Conservation (phyloP, 2,888 invertebrate genomes). For the Sturmia bella region DNA sequence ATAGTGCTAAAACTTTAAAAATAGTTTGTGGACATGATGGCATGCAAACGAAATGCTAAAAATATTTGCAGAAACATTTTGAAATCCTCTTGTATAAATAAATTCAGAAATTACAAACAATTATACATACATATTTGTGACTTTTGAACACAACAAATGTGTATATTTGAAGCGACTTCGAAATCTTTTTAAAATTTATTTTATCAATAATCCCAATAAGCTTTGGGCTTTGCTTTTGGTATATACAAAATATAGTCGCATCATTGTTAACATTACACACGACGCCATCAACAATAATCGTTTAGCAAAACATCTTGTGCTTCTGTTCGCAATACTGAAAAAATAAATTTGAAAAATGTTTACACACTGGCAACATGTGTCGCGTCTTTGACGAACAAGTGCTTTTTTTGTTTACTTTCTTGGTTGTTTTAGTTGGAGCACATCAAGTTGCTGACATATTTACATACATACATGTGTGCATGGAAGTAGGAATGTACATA, state of each 20-base stretch:
- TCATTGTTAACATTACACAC: background rate
- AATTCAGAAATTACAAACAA: too few species aligned
- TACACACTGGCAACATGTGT: slow-evolving; percentile 53
- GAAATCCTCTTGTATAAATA: background rate
- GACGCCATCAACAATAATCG: background rate
- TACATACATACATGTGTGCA: background rate
- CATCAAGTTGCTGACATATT: background rate
- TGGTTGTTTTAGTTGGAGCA: background rate
- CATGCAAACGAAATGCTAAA: slow-evolving; percentile 31
- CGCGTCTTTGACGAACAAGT: slow-evolving; percentile 46
- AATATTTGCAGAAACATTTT: slow-evolving; percentile 1
- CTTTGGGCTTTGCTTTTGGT: too few species aligned
- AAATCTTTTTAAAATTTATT: too few species aligned
- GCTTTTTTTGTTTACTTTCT: slow-evolving; percentile 7
- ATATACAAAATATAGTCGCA: background rate
- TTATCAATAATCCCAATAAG: too few species aligned
- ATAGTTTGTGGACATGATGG: slow-evolving; percentile 45
- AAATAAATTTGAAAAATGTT: background rate
- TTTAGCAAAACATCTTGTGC: background rate
- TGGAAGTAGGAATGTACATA: background rate
- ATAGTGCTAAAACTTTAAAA: slow-evolving; percentile 31
- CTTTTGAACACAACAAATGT: too few species aligned
- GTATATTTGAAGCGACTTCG: too few species aligned
- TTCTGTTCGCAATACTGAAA: slow-evolving; percentile 8
- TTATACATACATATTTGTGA: too few species aligned